Base-by-base conservation (phyloP, 2,797 vertebrate genomes). In the Argya squamiceps region DNA sequence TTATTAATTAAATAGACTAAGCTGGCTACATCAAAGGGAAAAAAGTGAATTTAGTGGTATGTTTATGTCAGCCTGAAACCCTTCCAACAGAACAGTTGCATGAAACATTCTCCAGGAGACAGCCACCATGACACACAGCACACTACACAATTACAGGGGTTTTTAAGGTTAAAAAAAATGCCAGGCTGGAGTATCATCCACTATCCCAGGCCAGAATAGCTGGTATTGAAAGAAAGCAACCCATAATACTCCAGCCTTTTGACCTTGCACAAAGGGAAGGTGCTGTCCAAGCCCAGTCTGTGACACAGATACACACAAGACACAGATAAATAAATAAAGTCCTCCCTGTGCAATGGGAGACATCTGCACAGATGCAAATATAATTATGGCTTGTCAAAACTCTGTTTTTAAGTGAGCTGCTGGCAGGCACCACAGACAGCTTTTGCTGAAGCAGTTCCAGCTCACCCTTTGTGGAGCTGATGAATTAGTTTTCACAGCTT, bases 401-500 rank as follows among this genome's bases (percentile, higher is more conserved):
- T 32, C 83, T 82, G 65, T 24, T 92, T 88, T 92, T 21, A 95
- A 84, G 91, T 55, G 85, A 97, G 83, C 49, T 69, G 19, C 77
- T 90, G 87, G 60, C 82, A 96, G 87, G 83, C 87, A 63, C 20
- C 20, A 29, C 7, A 5, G 23, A 8, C 10, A 91, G 75, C 70
- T 91, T 93, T 43, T 84, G 64, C 83, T 94, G 77, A 67, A 84
- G 69, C 65, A 41, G 27, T 83, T 89, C 80, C 79, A 91, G 65
- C 79, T 92, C 52, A 29, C 47, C 92, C 87, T 87, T 84, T 73
- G 77, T 84, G 81, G 71, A 94, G 92, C 85, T 81, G 76, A 78
- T 92, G 68, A 91, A 94, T 96, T 92, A 62, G 47, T 91, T 93
- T 88, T 84, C 46, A 44, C 74, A 62, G 88, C 68, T 96, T 69